A percentile compares a stretch with the other conserved stretches of the same genome.
These are phyloP conservation scores for Platorchestia sp. DNA, from an alignment of 1,140 invertebrate genomes.

Conservation along the genomic window DNA sequence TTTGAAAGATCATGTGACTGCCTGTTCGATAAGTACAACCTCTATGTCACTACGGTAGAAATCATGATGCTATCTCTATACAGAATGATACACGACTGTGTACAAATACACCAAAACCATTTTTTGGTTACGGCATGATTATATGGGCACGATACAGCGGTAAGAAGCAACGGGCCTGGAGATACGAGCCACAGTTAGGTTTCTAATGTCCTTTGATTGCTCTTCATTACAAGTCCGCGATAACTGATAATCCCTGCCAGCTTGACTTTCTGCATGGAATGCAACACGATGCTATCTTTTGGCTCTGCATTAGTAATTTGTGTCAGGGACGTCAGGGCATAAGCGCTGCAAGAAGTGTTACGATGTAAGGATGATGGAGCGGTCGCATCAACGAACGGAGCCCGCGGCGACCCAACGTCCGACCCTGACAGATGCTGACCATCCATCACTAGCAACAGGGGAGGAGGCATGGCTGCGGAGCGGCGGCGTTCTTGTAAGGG, in stretches of 20 bases:
- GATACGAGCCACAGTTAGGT: background rate
- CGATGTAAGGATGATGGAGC: constrained; percentile 49
- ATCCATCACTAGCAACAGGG: constrained; percentile 32
- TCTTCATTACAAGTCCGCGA: background rate
- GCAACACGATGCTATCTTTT: constrained; percentile 38
- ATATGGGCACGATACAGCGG: background rate
- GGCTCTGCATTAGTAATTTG: constrained; percentile 17
- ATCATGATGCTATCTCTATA: background rate
- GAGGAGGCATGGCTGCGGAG: background rate
- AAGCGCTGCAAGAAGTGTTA: constrained; percentile 27
- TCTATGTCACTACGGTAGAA: background rate
- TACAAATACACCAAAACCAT: background rate
- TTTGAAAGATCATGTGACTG: background rate
- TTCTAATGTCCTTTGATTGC: background rate
- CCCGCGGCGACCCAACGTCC: background rate
- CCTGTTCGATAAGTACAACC: background rate
- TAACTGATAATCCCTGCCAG: constrained; percentile 4
- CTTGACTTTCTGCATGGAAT: background rate
- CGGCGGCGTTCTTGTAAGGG: constrained; percentile 24
- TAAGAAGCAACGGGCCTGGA: background rate
- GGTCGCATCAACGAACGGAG: background rate
- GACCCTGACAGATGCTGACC: background rate
- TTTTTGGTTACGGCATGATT: background rate
- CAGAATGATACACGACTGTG: background rate
- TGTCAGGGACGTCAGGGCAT: constrained; percentile 17